Evolutionary conservation across 2,113 vertebrate genomes (phyloP), one percentile per base, ranked within the genome.

Genomic region (Dunckerocampus dactyliophorus): DNA sequence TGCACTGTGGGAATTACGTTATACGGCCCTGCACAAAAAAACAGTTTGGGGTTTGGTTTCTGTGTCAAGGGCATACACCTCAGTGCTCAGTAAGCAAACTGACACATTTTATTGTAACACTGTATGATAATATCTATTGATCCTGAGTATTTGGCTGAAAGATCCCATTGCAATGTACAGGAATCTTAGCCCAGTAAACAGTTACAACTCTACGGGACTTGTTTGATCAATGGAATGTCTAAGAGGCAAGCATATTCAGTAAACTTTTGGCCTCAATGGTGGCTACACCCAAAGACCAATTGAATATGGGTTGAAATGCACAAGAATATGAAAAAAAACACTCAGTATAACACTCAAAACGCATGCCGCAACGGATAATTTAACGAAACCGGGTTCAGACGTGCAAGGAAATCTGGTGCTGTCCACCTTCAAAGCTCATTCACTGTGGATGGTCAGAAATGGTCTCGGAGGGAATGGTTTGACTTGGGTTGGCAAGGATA

Each of bases 401-500:
- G 20, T 50, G 31, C 52, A 66, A 69, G 51, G 12, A 65, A 67
- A 73, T 62, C 58, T 37, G 54, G 19, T 53, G 54, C 62, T n/a
- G 45, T 46, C 55, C 39, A 7, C 51, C 34, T 7, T 56, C 55
- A 14, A 7, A 17, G 52, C 17, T n/a, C 62, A 73, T 68, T 47
- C 75, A 74, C 39, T 37, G 68, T 37, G 47, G 71, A 49, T 56
- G 69, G 43, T 69, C 67, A 70, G 66, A 58, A 56, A 69, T 76
- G 47, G 43, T 78, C 75, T 80, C 54, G 17, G 74, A 76, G 79
- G 83, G 67, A 51, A 39, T 20, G 73, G 76, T 67, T 63, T 49
- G 81, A 74, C 72, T 74, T 43, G 76, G 76, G 49, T 79, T 84
- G 83, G 82, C 82, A 16, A 56, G 19, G 67, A 59, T 43, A 65